Evolutionary conservation across 2,797 vertebrate genomes (phyloP).

Genomic region (Halcyon badia): DNA sequence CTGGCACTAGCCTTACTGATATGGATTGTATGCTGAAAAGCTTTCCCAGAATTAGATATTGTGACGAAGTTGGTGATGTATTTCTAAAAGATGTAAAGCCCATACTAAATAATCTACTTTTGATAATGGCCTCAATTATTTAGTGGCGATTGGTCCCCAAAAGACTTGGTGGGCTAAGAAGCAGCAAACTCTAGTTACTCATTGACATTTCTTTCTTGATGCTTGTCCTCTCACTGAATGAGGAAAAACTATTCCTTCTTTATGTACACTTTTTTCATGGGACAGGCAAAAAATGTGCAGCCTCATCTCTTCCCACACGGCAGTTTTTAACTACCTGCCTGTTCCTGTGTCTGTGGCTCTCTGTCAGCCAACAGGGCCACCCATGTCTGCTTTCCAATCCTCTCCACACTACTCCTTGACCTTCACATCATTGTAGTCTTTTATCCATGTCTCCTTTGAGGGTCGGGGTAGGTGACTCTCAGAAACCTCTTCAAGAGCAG

Average conservation of each 20-base stretch:
- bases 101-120: background rate
- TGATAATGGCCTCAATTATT: background rate
- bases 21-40: background rate
- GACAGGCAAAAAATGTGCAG: background rate
- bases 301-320: background rate
- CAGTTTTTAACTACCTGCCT: background rate
- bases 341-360: background rate
- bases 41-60: background rate
- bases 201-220: background rate
- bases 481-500: background rate
- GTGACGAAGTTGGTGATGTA: background rate
- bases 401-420: background rate
- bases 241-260: background rate
- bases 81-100: background rate
- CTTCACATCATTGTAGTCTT: background rate
- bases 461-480: background rate
- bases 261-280: background rate
- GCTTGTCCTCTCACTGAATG: background rate
- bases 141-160: background rate
- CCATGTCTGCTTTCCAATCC: background rate
- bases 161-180: background rate
- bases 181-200: background rate
- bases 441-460: background rate
- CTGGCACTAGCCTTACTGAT: background rate
- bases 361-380: background rate